A percentile compares a stretch with the other conserved stretches of the same genome.
Conservation (phyloP, 2,797 vertebrate genomes). For the Schizopygopsis malacanthus region DNA sequence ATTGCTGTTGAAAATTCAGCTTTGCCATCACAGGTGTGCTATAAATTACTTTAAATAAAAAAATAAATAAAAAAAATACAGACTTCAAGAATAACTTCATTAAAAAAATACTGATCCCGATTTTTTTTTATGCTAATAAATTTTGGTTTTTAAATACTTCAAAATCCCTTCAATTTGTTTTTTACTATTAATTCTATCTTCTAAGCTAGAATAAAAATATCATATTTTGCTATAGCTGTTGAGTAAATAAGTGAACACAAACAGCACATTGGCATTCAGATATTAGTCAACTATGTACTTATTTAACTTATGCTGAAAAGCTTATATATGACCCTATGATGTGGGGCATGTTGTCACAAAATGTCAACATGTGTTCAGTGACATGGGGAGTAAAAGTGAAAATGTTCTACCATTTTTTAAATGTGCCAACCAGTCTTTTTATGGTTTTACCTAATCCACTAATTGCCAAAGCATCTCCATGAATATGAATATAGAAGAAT, state of each 20-base stretch:
- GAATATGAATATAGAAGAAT: background rate
- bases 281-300: background rate
- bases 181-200: background rate
- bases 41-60: background rate
- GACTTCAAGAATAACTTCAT: background rate
- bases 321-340: too few species aligned
- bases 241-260: background rate
- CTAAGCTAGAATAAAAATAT: background rate
- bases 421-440: background rate
- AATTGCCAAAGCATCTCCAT: background rate
- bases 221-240: background rate
- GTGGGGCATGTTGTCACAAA: slow-evolving; percentile 8
- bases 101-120: background rate
- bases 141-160: background rate
- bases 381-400: background rate
- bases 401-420: background rate
- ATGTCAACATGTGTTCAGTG: background rate
- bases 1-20: too few species aligned
- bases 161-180: background rate
- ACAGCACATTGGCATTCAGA: background rate
- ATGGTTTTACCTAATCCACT: background rate
- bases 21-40: too few species aligned
- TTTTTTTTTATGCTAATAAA: background rate
- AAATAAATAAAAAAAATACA: too few species aligned
- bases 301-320: background rate